These are phyloP conservation scores for Apotomis betuletana DNA, from an alignment of 2,888 invertebrate genomes.

Conservation along the genomic window DNA sequence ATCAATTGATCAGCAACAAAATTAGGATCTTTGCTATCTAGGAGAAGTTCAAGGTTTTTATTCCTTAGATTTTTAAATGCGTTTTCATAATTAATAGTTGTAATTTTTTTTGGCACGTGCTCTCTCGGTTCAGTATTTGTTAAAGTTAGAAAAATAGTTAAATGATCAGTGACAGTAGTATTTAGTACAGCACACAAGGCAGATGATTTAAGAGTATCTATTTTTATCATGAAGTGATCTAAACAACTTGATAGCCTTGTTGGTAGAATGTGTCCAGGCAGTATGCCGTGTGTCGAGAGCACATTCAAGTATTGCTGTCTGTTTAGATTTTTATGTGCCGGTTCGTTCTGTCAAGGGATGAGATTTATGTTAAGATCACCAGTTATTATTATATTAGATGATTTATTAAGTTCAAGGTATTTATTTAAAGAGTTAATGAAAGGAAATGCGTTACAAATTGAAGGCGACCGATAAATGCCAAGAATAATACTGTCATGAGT, in stretches of 20 bases:
- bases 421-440: slow-evolving; percentile 23
- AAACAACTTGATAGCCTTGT: too few species aligned
- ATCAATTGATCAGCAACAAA: too few species aligned
- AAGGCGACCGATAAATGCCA: slow-evolving; percentile 25
- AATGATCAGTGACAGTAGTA: background rate
- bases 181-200: background rate
- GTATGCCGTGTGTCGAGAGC: slow-evolving; percentile 19
- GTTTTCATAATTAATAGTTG: too few species aligned
- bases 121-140: background rate
- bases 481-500: slow-evolving; percentile 5
- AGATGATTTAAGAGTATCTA: background rate
- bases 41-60: too few species aligned
- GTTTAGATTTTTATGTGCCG: background rate
- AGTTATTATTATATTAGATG: slow-evolving; percentile 14
- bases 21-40: too few species aligned
- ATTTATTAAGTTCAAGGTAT: slow-evolving; percentile 11
- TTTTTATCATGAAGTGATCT: slow-evolving; percentile 21
- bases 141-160: background rate
- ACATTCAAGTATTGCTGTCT: slow-evolving; percentile 34
- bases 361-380: slow-evolving; percentile 16
- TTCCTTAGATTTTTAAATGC: too few species aligned
- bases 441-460: slow-evolving; percentile 5
- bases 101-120: too few species aligned
- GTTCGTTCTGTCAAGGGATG: background rate
- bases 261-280: slow-evolving; percentile 25